A percentile compares a stretch with the other conserved stretches of the same genome.
phyloP scores from a whole-genome alignment of 2,888 invertebrate genomes.

The Cataglyphis livida region DNA sequence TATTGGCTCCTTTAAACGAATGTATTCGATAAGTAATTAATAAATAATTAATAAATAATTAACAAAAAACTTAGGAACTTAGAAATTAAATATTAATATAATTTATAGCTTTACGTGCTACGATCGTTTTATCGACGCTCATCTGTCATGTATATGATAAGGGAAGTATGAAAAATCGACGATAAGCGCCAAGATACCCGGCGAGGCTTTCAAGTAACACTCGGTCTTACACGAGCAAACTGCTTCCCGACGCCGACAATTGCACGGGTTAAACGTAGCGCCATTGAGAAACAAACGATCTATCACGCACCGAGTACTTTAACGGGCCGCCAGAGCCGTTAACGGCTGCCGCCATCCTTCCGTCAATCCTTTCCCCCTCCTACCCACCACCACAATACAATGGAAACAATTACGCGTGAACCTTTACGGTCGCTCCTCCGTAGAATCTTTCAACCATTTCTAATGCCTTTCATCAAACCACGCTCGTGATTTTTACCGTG shows the following conservation, averaged over 20 bases:
- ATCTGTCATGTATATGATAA: not conserved
- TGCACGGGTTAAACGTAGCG: constrained; percentile 45
- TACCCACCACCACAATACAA: constrained; percentile 60
- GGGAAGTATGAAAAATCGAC: constrained; percentile 7
- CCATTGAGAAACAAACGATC: constrained; percentile 63
- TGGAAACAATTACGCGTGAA: constrained; percentile 75
- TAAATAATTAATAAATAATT: not conserved
- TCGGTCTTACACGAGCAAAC: constrained; percentile 53
- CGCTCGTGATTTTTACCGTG: constrained; percentile 67
- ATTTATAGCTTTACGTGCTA: not conserved
- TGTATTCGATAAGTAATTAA: not conserved
- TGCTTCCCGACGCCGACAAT: constrained; percentile 51
- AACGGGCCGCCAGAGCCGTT: constrained; percentile 53
- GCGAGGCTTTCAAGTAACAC: constrained; percentile 29
- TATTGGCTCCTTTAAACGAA: not conserved
- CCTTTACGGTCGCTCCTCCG: constrained; percentile 55
- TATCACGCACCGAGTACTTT: constrained; percentile 41
- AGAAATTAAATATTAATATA: not conserved
- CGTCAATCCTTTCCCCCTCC: not conserved
- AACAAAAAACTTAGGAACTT: not conserved
- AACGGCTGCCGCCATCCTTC: constrained; percentile 30
- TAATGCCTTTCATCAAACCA: constrained; percentile 67
- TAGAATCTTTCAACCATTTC: constrained; percentile 62
- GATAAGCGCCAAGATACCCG: constrained; percentile 31
- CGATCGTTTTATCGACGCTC: not conserved